phyloP scores from a whole-genome alignment of 2,797 vertebrate species.

The Coccyzus lansbergi region DNA sequence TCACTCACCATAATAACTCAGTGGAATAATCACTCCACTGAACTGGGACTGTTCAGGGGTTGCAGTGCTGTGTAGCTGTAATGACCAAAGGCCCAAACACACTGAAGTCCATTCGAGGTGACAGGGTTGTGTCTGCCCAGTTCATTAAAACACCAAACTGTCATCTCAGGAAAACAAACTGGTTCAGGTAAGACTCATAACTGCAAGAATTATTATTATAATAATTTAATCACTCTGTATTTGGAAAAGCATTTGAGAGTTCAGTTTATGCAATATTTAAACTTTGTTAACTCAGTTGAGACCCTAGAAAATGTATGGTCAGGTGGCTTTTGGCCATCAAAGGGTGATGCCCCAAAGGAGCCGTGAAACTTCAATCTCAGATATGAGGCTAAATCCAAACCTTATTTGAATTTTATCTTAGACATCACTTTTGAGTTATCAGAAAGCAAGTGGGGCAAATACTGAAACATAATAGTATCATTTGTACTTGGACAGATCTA shows the following conservation, averaged over 20 bases:
- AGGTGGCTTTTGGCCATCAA: not conserved
- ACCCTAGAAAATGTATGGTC: not conserved
- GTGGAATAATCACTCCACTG: not conserved
- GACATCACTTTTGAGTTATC: not conserved
- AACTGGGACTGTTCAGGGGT: not conserved
- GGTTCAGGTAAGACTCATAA: not conserved
- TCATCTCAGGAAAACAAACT: not conserved
- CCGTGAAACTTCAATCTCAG: not conserved
- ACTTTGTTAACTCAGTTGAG: not conserved
- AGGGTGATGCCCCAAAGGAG: not conserved
- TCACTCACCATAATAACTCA: not conserved
- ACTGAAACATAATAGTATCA: not conserved
- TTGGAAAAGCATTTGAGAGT: not conserved
- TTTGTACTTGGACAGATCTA: not conserved
- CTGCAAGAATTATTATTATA: not conserved
- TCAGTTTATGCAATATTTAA: not conserved
- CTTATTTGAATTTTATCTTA: not conserved
- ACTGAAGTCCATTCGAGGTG: not conserved
- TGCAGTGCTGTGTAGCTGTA: not conserved
- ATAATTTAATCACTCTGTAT: not conserved
- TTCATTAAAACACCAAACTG: not conserved
- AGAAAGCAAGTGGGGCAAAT: not conserved
- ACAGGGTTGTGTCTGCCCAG: not conserved
- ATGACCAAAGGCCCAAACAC: not conserved
- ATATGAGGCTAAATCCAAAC: not conserved